Conservation (phyloP, 2,888 invertebrate genomes). For the Drosophila sordidapex region DNA sequence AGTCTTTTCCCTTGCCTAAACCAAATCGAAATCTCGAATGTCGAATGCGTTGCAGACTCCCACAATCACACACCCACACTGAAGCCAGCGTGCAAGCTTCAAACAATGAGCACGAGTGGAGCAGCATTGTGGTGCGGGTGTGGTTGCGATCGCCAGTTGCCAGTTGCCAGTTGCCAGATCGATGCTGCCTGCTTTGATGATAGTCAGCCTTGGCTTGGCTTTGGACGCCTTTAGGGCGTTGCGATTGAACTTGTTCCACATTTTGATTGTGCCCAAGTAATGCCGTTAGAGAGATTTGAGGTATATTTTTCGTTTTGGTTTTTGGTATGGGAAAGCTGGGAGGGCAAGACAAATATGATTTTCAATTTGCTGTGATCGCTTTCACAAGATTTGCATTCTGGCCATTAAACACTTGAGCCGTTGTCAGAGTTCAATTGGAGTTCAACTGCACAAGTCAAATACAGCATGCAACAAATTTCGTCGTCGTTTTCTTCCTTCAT, state of each 20-base stretch:
- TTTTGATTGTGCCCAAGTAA: conserved; percentile 75
- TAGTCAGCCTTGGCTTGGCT: conserved; percentile 59
- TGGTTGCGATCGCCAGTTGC: conserved; percentile 44
- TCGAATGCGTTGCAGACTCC: conserved; percentile 27
- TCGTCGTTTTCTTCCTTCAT: neutral
- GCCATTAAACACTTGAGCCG: conserved; percentile 72
- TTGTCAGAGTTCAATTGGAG: conserved; percentile 71
- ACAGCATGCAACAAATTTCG: conserved; percentile 12
- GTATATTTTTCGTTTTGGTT: neutral
- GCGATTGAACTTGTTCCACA: conserved; percentile 83
- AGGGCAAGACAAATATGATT: conserved; percentile 77
- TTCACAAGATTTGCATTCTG: conserved; percentile 74
- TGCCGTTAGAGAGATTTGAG: conserved; percentile 48
- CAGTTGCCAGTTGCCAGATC: conserved; percentile 48
- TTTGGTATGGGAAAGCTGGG: conserved; percentile 41
- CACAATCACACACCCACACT: conserved; percentile 16
- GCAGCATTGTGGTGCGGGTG: conserved; percentile 40
- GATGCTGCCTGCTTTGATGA: conserved; percentile 72
- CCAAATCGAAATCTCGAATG: conserved; percentile 14
- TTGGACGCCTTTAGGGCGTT: conserved; percentile 63
- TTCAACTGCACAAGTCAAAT: conserved; percentile 36
- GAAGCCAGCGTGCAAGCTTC: conserved; percentile 22
- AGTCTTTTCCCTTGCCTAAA: conserved; percentile 5
- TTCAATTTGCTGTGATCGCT: conserved; percentile 75
- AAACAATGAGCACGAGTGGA: conserved; percentile 67